These are phyloP conservation scores for Spheniscus humboldti DNA, from an alignment of 2,797 vertebrate genomes.

Conservation along the genomic window DNA sequence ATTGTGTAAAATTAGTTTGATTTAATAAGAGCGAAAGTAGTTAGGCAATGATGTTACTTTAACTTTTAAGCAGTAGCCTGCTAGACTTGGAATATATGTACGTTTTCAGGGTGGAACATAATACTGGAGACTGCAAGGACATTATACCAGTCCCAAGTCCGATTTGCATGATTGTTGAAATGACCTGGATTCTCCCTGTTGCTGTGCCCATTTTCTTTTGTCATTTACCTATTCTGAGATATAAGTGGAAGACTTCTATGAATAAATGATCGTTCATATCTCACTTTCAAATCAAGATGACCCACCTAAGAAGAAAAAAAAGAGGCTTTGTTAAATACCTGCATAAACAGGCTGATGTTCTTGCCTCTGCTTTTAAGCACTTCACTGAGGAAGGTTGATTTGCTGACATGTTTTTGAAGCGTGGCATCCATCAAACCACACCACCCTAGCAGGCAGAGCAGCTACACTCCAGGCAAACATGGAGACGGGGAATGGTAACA, in stretches of 20 bases:
- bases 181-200: not conserved
- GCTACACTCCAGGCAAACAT: not conserved
- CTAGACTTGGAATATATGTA: not conserved
- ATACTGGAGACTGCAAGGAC: not conserved
- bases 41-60: not conserved
- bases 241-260: not conserved
- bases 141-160: not conserved
- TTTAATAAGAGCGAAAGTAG: not conserved
- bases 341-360: not conserved
- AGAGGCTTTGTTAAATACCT: not conserved
- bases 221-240: not conserved
- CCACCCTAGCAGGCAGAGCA: not conserved
- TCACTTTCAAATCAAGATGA: not conserved
- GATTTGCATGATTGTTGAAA: not conserved
- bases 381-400: not conserved
- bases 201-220: not conserved
- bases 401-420: not conserved
- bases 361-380: not conserved
- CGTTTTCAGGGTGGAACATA: not conserved
- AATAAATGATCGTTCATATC: not conserved
- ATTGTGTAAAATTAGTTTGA: not conserved
- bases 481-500: not conserved
- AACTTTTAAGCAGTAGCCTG: not conserved
- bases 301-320: not conserved
- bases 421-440: not conserved